Base-by-base conservation (phyloP, 2,113 vertebrate genomes). In the Alethe diademata region DNA sequence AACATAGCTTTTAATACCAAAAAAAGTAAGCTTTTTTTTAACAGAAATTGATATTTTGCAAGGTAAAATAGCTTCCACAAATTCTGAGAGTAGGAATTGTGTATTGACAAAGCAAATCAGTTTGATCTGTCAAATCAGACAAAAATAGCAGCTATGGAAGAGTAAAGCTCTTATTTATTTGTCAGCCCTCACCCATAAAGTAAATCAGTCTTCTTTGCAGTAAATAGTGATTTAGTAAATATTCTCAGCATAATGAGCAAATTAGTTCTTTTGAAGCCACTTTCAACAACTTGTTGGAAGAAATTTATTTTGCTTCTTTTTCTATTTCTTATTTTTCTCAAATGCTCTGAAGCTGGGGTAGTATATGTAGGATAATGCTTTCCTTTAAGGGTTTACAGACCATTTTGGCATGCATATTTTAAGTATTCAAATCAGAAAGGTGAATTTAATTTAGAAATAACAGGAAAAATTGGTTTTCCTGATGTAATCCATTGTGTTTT, bases 261-360 rank as follows among this genome's bases (percentile, higher is more conserved):
- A 69, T 50, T 54, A 22, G 35, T 65, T 45, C 51, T 79, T 86
- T 82, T 94, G 91, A 95, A 95, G 94, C 85, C 87, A 88, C 85
- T 95, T 95, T 80, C 87, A 95, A 79, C 91, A 95, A 88, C 65
- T 72, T 31, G 13, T 78, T 65, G 35, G 64, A 91, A 75, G 25
- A 85, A 79, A 18, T 19, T 73, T 31, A 5, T 80, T 93, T 94
- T 82, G 40, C 6, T 62, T 15, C 10, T 36, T 4, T 22, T 58
- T 50, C 76, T 91, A 8, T 78, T 75, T 85, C 13, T 74, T 47
- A 3, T 22, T 24, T 73, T 86, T 88, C 40, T 84, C 43, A 83
- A 86, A 36, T 78, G 17, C 25, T 67, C 18, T 83, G 57, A 60
- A 71, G 69, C 69, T 23, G 62, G 14, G 48, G 36, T 33, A 66